phyloP scores from a whole-genome alignment of 2,113 vertebrate species.

The Ictidomys tridecemlineatus region DNA sequence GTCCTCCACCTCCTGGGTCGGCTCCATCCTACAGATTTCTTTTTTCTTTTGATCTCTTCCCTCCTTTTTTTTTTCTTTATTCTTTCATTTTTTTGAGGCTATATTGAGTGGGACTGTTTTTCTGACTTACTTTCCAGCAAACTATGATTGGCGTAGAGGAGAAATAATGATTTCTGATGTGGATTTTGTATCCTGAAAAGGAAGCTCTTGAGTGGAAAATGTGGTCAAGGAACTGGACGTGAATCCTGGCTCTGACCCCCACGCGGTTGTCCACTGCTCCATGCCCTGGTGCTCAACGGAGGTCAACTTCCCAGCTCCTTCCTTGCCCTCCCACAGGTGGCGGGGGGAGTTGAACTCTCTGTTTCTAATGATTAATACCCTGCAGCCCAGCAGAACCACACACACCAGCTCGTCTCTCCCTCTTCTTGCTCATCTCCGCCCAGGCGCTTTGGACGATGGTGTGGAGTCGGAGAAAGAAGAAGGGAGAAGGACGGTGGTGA shows the following conservation, averaged over 20 bases:
- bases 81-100: too few relatives aligned
- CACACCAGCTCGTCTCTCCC: neutral
- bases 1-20: too few relatives aligned
- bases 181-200: too few relatives aligned
- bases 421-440: neutral
- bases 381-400: neutral
- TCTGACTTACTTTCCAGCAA: too few relatives aligned
- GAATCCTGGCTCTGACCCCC: too few relatives aligned
- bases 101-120: too few relatives aligned
- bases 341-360: accelerated
- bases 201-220: neutral
- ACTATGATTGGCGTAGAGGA: too few relatives aligned
- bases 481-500: too few relatives aligned
- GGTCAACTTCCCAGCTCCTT: neutral
- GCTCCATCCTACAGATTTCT: too few relatives aligned
- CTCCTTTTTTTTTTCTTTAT: too few relatives aligned
- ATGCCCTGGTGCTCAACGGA: neutral
- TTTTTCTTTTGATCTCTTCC: too few relatives aligned
- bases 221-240: neutral
- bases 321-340: accelerated
- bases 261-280: accelerated
- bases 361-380: neutral
- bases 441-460: neutral
- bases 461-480: neutral
- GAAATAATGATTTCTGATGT: too few relatives aligned